Evolutionary conservation across 2,888 invertebrate genomes (phyloP).

Genomic region (Lepetodrilus schrolli): DNA sequence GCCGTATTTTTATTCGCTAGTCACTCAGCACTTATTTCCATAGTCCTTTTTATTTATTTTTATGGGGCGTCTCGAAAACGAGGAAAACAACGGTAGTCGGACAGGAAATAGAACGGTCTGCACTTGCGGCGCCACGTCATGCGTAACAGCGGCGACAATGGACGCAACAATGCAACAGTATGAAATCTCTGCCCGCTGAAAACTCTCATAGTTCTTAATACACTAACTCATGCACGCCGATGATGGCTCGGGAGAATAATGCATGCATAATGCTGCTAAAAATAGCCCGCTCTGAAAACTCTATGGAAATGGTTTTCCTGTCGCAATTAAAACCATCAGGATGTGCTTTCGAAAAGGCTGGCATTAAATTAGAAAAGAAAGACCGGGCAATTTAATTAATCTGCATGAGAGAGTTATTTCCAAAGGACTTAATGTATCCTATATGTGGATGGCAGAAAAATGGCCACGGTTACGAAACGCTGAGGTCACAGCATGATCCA

Average conservation of each 20-base stretch:
- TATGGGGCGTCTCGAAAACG: background rate
- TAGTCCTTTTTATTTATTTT: background rate
- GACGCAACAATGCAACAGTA: conserved; percentile 23
- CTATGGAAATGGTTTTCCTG: background rate
- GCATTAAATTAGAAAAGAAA: conserved; percentile 20
- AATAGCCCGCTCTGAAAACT: background rate
- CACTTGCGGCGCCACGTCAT: background rate
- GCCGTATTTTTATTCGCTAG: background rate
- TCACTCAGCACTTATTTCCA: background rate
- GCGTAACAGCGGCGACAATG: conserved; percentile 21
- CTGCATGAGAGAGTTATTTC: background rate
- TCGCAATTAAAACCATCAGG: background rate
- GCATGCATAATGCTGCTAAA: conserved; percentile 7
- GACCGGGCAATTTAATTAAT: conserved; percentile 12
- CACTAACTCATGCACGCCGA: background rate
- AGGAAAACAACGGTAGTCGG: background rate
- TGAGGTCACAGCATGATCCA: background rate
- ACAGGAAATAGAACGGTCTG: background rate
- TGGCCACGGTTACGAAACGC: background rate
- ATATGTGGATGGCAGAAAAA: background rate
- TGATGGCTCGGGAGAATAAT: background rate
- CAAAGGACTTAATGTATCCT: conserved; percentile 11
- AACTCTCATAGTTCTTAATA: conserved; percentile 21
- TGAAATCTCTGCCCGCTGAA: conserved; percentile 26
- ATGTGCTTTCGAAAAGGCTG: background rate